phyloP scores from a whole-genome alignment of 37 sponge, comb jelly and placozoan genomes.

The Aplysina aerophoba region DNA sequence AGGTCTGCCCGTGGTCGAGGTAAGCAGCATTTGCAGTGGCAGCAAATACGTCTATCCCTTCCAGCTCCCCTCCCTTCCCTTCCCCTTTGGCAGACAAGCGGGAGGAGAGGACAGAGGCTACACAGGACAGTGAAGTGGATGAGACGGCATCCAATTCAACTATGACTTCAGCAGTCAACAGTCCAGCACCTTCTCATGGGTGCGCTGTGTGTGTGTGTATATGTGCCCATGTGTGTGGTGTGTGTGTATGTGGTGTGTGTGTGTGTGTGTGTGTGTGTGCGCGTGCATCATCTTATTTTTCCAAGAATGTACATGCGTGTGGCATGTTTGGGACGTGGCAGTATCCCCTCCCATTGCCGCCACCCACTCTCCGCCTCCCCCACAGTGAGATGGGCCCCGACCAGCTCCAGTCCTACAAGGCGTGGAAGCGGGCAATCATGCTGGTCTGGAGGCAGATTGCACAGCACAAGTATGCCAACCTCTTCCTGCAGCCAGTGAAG shows the following conservation, averaged over 20 bases:
- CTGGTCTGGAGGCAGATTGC: constrained; percentile 92
- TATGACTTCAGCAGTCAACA: constrained; percentile 52
- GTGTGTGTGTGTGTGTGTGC: not conserved
- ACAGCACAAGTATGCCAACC: constrained; percentile 95
- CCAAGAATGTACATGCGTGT: too few species aligned
- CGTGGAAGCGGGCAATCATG: constrained; percentile 92
- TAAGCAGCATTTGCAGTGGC: not conserved
- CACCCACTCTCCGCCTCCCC: not conserved
- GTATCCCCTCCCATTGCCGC: too few species aligned
- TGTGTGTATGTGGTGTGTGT: not conserved
- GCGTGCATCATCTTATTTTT: not conserved
- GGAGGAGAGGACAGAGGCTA: not conserved
- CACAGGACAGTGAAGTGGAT: constrained; percentile 40
- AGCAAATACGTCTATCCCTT: not conserved
- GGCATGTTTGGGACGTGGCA: too few species aligned
- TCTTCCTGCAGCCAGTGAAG: constrained; percentile 95
- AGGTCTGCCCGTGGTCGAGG: constrained; percentile 14
- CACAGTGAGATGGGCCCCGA: constrained; percentile 2
- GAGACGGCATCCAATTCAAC: constrained; percentile 30
- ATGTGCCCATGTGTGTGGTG: not conserved
- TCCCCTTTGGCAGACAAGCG: not conserved
- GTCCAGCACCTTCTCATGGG: constrained; percentile 71
- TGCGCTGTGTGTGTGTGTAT: constrained; percentile 11
- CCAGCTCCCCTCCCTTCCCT: not conserved
- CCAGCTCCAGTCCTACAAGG: constrained; percentile 30